These are phyloP conservation scores for Drosophila mettleri DNA, from an alignment of 2,888 invertebrate genomes.

Conservation along the genomic window DNA sequence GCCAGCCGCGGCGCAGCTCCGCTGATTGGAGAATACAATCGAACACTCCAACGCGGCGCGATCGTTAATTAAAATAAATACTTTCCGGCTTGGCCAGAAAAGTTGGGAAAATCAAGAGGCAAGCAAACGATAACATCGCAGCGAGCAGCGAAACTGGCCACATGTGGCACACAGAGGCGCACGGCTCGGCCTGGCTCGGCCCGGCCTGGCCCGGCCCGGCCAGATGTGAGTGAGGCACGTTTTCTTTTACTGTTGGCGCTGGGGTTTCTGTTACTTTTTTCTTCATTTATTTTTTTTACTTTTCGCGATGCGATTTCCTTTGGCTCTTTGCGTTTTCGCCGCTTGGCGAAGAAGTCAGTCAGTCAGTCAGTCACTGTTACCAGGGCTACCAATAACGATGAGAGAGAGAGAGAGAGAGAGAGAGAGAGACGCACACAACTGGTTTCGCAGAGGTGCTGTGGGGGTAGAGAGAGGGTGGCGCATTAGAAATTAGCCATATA, in stretches of 20 bases:
- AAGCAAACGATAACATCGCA: slow-evolving; percentile 46
- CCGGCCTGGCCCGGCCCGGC: too few relatives aligned
- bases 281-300: neutral
- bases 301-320: slow-evolving; percentile 53
- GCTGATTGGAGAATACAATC: slow-evolving; percentile 22
- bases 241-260: slow-evolving; percentile 45
- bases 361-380: slow-evolving; percentile 69
- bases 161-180: slow-evolving; percentile 53
- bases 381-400: slow-evolving; percentile 69
- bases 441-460: slow-evolving; percentile 47
- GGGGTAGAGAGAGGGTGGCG: slow-evolving; percentile 20
- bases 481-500: slow-evolving; percentile 75
- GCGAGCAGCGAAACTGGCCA: slow-evolving; percentile 59
- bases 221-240: slow-evolving; percentile 41
- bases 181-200: too few relatives aligned
- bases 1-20: neutral
- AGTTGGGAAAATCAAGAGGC: slow-evolving; percentile 39
- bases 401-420: slow-evolving; percentile 34
- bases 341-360: slow-evolving; percentile 66
- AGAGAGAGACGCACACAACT: slow-evolving; percentile 41
- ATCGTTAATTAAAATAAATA: slow-evolving; percentile 78
- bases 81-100: slow-evolving; percentile 72
- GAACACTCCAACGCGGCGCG: slow-evolving; percentile 51
- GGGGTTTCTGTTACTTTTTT: neutral
- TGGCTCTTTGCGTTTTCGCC: slow-evolving; percentile 57